These are phyloP conservation scores for Glyptemys insculpta DNA, from an alignment of 2,797 vertebrate genomes.

Conservation along the genomic window DNA sequence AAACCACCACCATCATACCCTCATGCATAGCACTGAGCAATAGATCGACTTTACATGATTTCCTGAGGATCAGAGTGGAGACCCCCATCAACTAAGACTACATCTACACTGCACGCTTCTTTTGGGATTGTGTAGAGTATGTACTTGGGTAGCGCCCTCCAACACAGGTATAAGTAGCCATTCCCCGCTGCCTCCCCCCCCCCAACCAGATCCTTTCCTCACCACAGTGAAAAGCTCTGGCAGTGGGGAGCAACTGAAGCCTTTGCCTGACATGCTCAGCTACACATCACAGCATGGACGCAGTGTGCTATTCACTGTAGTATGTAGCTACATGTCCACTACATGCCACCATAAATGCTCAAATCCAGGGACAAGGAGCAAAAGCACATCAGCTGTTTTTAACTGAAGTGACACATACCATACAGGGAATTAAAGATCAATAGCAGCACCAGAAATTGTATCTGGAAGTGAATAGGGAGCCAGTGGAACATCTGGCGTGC, in stretches of 20 bases:
- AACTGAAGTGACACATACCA: fast-evolving
- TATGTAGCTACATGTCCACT: no score
- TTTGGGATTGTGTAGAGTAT: no score
- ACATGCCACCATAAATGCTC: neutral
- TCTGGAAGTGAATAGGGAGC: neutral
- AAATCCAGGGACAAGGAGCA: neutral
- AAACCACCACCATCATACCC: neutral
- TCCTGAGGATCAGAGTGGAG: no score
- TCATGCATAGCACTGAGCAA: neutral
- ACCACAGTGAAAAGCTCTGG: no score
- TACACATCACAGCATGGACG: no score
- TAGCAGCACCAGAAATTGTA: neutral
- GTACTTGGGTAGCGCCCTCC: no score
- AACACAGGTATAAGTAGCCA: no score
- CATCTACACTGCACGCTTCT: no score
- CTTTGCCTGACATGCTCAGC: no score
- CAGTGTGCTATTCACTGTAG: neutral
- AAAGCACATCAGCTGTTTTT: neutral
- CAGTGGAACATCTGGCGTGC: neutral
- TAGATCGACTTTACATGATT: neutral
- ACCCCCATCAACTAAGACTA: no score
- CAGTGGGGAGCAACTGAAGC: no score
- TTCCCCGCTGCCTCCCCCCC: neutral
- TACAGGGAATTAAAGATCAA: neutral
- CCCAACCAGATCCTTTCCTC: neutral